Base-by-base conservation (phyloP, 64 coral and sea anemone genomes). In the Actinia tenebrosa region DNA sequence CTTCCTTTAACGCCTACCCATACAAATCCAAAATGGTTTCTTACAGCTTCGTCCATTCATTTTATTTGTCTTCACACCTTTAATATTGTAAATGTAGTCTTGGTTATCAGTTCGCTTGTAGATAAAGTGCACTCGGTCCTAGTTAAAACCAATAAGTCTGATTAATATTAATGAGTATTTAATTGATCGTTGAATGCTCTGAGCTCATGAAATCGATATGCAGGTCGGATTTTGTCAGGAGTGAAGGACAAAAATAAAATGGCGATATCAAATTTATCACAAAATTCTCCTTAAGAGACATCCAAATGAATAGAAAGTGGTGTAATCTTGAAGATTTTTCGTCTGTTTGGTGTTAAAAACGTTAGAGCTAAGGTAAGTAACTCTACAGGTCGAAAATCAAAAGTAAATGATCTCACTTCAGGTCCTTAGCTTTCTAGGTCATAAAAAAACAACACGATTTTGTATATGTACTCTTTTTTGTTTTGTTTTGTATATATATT, bases 131-230 rank as follows among this genome's bases (percentile, higher is more conserved):
- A 66, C 3, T 37, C 10, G 26, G 69, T 30, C 0, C n/a, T 11
- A 75, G 15, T 42, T 14, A 75, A 75, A 43, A 75, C 2, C 2
- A 30, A 75, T 26, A 75, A 75, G 69, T 75, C 27, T 75, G 26
- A 75, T 75, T 75, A 75, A 75, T 75, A 75, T 75, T 75, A 75
- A 75, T 75, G 25, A 0, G 1, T 27, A 18, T 26, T 75, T 75
- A 75, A 75, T 75, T 75, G 69, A 25, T 75, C 26, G 69, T 23
- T 75, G 69, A 75, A 75, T 26, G 14, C n/a, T 75, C 9, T 75
- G 69, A 75, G 69, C 69, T 75, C 69, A 75, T 75, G 27, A 75
- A 75, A 75, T 75, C 69, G 69, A 75, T 75, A 75, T 75, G 69
- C 69, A 30, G 69, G 69, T 11, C n/a, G 26, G 26, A 37, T 30